Percentiles rank a stretch among this genome's conserved stretches.
Conservation (phyloP, 2,797 vertebrate genomes). For the Enteromius thamalakanensis region DNA sequence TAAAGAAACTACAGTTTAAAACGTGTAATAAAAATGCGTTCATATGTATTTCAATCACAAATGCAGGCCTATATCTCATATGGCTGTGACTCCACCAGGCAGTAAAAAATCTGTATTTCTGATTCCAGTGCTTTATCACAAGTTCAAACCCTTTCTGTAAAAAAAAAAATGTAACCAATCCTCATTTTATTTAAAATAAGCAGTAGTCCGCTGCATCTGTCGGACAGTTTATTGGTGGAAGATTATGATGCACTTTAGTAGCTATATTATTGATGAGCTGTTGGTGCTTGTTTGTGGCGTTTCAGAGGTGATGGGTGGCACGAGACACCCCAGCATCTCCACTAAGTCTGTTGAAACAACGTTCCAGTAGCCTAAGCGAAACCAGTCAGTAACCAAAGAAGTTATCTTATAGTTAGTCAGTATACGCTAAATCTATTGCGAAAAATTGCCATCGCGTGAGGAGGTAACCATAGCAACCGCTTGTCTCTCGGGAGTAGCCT, state of each 20-base stretch:
- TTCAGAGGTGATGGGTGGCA: conserved; percentile 13
- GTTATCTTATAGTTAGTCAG: background rate
- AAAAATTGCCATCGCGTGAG: background rate
- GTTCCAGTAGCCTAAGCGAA: background rate
- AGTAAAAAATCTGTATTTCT: background rate
- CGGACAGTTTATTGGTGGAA: background rate
- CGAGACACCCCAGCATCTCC: conserved; percentile 16
- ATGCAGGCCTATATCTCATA: too few relatives aligned
- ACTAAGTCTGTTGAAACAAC: background rate
- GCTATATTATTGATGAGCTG: conserved; percentile 25
- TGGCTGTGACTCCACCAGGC: too few relatives aligned
- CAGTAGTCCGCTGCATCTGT: conserved; percentile 4
- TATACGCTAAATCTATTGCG: background rate
- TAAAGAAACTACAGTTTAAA: background rate
- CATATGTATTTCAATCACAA: background rate
- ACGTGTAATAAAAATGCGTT: background rate
- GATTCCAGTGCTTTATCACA: background rate
- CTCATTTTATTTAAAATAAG: background rate
- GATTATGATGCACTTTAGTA: background rate
- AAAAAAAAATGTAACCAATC: background rate
- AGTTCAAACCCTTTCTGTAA: background rate
- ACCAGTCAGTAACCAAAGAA: background rate
- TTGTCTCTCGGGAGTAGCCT: background rate
- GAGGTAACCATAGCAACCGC: conserved; percentile 8
- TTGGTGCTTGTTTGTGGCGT: conserved; percentile 4